Conservation (phyloP, 2,113 vertebrate genomes). For the Microcebus griseorufus region DNA sequence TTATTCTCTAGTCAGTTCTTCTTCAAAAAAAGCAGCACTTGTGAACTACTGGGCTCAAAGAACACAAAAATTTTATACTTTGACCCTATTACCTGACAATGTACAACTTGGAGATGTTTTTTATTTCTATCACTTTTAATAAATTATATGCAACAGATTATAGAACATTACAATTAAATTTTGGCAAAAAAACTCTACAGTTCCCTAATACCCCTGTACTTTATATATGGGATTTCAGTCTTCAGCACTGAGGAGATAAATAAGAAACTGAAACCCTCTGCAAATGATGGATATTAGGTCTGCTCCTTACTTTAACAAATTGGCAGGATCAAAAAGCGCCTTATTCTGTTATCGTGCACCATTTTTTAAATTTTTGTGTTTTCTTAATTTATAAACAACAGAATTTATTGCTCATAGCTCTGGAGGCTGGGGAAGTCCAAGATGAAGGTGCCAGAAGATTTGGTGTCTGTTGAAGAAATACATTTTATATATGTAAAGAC, state of each 20-base stretch:
- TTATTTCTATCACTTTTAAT: constrained; percentile 1
- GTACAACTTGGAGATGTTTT: not conserved
- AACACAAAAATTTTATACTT: not conserved
- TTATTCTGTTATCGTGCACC: not conserved
- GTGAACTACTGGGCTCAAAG: not conserved
- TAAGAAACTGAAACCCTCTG: constrained; percentile 31
- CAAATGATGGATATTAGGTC: not conserved
- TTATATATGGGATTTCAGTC: not conserved
- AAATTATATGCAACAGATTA: not conserved
- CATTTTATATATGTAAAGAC: constrained; percentile 1
- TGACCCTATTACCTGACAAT: not conserved
- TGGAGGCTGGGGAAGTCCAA: no score
- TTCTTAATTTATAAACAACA: no score
- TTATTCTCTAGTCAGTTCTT: not conserved
- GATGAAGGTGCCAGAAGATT: no score
- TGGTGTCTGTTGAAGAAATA: not conserved
- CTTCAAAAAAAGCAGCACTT: not conserved
- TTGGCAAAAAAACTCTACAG: not conserved
- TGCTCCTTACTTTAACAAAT: not conserved
- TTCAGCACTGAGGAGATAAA: not conserved
- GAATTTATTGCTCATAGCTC: no score
- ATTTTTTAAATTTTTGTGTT: no score
- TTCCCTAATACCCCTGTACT: not conserved
- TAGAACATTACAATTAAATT: constrained; percentile 19
- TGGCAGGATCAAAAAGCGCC: not conserved